Base-by-base conservation (phyloP, 1,140 invertebrate genomes). In the Cotesia typhae region DNA sequence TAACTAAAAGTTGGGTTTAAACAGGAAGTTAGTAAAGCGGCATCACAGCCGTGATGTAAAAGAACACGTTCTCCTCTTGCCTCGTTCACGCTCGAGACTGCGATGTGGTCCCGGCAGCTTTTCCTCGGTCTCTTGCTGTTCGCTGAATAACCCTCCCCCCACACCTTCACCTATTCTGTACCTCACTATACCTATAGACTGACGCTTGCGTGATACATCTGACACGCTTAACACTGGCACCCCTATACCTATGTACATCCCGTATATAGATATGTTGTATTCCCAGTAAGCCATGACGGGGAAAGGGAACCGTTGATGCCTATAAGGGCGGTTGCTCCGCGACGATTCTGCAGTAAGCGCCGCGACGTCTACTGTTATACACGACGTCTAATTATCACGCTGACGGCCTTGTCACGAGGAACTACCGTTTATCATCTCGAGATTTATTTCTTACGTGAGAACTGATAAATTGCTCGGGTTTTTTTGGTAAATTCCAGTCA, bases 321-420 rank as follows among this genome's bases (percentile, higher is more conserved):
- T 87, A 86, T 86, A 87, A 86, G 84, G 84, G 84, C 84, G 85
- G 83, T 79, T 83, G 85, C 83, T 82, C 80, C 81, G 78, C 78
- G 74, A 77, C 80, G 83, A 77, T 83, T 83, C 84, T 81, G 84
- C 84, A 86, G 84, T 87, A 77, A 84, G 83, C 81, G 83, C 77
- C 83, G 83, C 81, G 85, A 84, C 85, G 82, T 81, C 81, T 80
- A 71, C 52, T 37, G 35, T 52, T 51, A 69, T 57, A 59, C 9
- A 51, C 14, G 64, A 20, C 20, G 51, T 66, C 47, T 52, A 59
- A 20, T 36, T 12, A 37, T 65, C 63, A 10, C 20, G 5, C 4
- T 38, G 36, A n/a, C 12, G 7, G 4, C 36, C 14, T 65, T 51
- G 63, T 17, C 63, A 61, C 59, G 53, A 55, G 53, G 53, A n/a